These are phyloP conservation scores for Centropus unirufus DNA, from an alignment of 2,113 vertebrate species.

Conservation along the genomic window DNA sequence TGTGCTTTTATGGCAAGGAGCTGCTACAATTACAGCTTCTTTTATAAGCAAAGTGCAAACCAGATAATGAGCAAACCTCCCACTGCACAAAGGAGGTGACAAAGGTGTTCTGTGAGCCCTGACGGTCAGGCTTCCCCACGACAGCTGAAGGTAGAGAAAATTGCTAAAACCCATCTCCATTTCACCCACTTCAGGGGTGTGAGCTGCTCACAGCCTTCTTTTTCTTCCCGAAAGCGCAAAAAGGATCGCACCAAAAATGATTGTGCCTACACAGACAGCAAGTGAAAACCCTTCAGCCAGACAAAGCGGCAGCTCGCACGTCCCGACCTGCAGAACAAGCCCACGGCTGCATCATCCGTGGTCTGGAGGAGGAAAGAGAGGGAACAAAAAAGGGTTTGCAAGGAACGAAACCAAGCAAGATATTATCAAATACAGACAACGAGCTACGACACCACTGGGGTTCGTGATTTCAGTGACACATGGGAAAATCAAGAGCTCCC, in stretches of 20 bases:
- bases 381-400: not conserved
- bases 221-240: not conserved
- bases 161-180: slow-evolving; percentile 35
- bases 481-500: not conserved
- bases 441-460: not conserved
- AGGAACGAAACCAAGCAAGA: fast-evolving
- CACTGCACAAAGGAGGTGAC: slow-evolving; percentile 20
- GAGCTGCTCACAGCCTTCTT: not conserved
- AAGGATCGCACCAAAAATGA: slow-evolving; percentile 16
- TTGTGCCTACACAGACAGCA: not conserved
- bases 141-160: not conserved
- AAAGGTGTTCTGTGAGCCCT: not conserved
- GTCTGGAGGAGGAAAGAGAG: not conserved
- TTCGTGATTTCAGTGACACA: not conserved
- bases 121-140: not conserved
- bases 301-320: not conserved
- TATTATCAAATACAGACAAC: not conserved
- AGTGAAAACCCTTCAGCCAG: not conserved
- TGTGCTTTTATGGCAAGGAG: slow-evolving; percentile 51
- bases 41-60: slow-evolving; percentile 28
- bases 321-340: not conserved
- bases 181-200: slow-evolving; percentile 24
- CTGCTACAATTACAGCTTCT: slow-evolving; percentile 48
- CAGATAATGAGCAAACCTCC: slow-evolving; percentile 64
- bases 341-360: not conserved